phyloP scores from a whole-genome alignment of 2,113 vertebrate genomes.

The Thryonomys swinderianus region DNA sequence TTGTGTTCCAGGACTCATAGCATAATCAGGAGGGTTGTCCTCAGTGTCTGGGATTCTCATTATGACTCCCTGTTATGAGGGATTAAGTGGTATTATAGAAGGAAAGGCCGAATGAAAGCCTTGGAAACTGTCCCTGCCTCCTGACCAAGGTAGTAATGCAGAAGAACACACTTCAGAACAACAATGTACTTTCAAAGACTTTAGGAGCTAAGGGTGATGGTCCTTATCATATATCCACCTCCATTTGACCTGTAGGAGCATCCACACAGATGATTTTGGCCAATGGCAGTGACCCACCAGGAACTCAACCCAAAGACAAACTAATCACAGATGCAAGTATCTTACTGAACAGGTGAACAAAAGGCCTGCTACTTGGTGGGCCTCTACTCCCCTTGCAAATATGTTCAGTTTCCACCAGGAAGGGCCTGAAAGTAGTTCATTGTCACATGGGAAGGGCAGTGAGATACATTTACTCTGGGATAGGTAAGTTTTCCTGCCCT shows the following conservation, averaged over 20 bases:
- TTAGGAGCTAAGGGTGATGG: background rate
- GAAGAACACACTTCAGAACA: background rate
- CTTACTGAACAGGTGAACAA: background rate
- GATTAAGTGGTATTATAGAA: slow-evolving; percentile 26
- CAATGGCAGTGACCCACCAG: background rate
- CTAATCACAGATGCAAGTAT: background rate
- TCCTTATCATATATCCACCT: background rate
- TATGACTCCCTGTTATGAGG: background rate
- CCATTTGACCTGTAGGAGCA: background rate
- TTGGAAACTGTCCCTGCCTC: background rate
- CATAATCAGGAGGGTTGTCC: background rate
- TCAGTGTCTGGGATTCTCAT: background rate
- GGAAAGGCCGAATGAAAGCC: background rate
- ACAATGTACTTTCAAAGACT: background rate
- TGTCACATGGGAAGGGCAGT: background rate
- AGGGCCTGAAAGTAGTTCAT: background rate
- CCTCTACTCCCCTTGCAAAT: background rate
- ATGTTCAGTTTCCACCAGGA: background rate
- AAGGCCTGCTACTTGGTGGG: background rate
- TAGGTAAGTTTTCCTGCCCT: background rate
- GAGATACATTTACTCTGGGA: background rate
- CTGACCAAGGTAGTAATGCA: background rate
- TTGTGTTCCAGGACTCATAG: background rate
- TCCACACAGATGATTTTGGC: background rate
- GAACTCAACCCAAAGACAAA: slow-evolving; percentile 4